A percentile compares a stretch with the other conserved stretches of the same genome.
phyloP scores from a whole-genome alignment of 2,888 invertebrate species.

The Apotomis betuletana region DNA sequence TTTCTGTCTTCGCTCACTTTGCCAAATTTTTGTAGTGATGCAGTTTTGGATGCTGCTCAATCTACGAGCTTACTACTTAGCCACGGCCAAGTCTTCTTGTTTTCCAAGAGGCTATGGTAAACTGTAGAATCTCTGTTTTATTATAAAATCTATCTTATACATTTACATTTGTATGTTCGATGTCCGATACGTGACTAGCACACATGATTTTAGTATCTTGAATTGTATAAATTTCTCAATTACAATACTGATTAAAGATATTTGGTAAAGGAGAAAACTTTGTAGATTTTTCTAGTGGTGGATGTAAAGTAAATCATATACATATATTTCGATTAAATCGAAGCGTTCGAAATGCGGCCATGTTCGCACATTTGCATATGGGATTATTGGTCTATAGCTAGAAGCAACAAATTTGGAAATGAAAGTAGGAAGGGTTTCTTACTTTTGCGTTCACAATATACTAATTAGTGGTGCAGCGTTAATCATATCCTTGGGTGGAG shows the following conservation, averaged over 20 bases:
- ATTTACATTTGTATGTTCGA: background rate
- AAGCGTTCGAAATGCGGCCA: too few relatives aligned
- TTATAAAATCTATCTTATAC: background rate
- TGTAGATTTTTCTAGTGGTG: background rate
- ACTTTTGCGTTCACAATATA: too few relatives aligned
- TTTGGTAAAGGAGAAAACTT: background rate
- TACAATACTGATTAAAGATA: background rate
- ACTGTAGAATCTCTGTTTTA: slow-evolving; percentile 27
- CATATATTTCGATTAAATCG: slow-evolving; percentile 1
- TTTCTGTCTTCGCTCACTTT: slow-evolving; percentile 45
- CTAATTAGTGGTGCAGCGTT: too few relatives aligned
- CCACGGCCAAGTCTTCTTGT: slow-evolving; percentile 7
- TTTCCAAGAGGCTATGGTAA: background rate
- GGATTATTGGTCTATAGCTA: too few relatives aligned
- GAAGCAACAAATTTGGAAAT: too few relatives aligned
- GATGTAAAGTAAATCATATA: background rate
- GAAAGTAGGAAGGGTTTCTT: too few relatives aligned
- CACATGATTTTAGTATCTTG: background rate
- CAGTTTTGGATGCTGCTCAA: slow-evolving; percentile 20
- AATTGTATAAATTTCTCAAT: slow-evolving; percentile 10
- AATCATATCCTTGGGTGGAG: too few relatives aligned
- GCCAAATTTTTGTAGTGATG: slow-evolving; percentile 49
- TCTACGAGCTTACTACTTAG: slow-evolving; percentile 4
- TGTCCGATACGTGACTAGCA: slow-evolving; percentile 5
- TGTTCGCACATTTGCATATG: too few relatives aligned